Percentiles rank a stretch among this genome's conserved stretches.
These are phyloP conservation scores for Anolis apletophallus DNA, from an alignment of 2,797 vertebrate genomes.

Conservation along the genomic window DNA sequence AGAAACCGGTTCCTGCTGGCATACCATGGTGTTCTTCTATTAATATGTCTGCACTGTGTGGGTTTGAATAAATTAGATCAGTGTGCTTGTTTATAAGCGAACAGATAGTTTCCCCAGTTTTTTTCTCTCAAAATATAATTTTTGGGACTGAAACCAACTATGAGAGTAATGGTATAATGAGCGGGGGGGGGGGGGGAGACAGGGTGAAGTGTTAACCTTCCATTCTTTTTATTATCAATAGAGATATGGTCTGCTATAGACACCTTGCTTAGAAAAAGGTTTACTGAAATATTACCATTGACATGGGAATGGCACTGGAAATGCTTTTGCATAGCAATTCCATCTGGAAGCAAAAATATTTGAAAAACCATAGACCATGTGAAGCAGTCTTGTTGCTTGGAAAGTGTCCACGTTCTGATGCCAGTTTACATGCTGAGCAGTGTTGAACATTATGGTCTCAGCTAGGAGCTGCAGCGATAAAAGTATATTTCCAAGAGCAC, in stretches of 20 bases:
- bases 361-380: not conserved
- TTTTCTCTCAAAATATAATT: conserved; percentile 47
- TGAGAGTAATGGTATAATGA: too few species aligned
- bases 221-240: not conserved
- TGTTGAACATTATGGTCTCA: not conserved
- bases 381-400: not conserved
- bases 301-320: too few species aligned
- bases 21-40: conserved; percentile 50
- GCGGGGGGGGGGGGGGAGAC: not conserved
- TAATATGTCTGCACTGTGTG: conserved; percentile 56
- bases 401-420: not conserved
- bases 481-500: not conserved
- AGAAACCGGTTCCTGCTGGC: conserved; percentile 42
- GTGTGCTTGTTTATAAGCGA: conserved; percentile 54
- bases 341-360: not conserved
- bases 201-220: not conserved
- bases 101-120: conserved; percentile 34
- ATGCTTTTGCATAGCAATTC: not conserved
- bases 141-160: not conserved
- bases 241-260: not conserved
- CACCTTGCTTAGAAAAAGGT: too few species aligned
- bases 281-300: too few species aligned
- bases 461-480: not conserved
- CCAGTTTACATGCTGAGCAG: not conserved
- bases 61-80: conserved; percentile 64